Evolutionary conservation across 2,113 vertebrate genomes (phyloP).

Genomic region (Gymnarchus niloticus): DNA sequence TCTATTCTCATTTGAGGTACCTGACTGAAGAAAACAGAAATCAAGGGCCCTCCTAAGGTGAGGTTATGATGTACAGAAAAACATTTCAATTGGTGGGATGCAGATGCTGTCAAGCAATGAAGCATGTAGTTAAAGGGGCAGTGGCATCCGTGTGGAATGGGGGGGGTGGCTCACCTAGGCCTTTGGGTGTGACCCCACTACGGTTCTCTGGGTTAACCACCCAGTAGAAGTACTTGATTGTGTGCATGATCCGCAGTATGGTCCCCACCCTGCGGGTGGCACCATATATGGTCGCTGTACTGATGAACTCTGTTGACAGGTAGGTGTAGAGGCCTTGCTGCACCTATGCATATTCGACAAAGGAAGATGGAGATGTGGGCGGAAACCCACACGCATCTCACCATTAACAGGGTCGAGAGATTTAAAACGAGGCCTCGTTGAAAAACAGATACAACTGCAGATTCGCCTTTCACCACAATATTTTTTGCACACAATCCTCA

Average conservation of each 20-base stretch:
- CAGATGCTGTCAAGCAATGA: not conserved
- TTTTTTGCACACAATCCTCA: not conserved
- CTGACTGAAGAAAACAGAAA: no score
- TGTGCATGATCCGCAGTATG: slow-evolving; percentile 89
- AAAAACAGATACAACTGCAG: no score
- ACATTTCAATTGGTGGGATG: no score
- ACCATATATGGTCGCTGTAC: slow-evolving; percentile 90
- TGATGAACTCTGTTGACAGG: slow-evolving; percentile 89
- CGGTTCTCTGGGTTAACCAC: slow-evolving; percentile 88
- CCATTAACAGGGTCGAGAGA: no score
- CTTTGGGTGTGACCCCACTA: slow-evolving; percentile 87
- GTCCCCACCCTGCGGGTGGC: slow-evolving; percentile 86
- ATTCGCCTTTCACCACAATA: no score
- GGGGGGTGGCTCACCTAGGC: slow-evolving; percentile 66
- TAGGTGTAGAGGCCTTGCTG: slow-evolving; percentile 89
- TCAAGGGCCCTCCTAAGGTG: no score
- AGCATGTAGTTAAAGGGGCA: not conserved
- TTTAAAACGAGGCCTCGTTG: no score
- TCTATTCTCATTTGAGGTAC: no score
- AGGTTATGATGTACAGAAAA: no score
- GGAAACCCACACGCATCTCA: not conserved
- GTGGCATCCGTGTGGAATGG: not conserved
- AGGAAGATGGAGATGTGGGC: not conserved
- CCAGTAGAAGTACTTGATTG: slow-evolving; percentile 96
- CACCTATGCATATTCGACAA: slow-evolving; percentile 64